A percentile compares a stretch with the other conserved stretches of the same genome.
phyloP scores from a whole-genome alignment of 2,888 invertebrate species.

The Zelleria hepariella region DNA sequence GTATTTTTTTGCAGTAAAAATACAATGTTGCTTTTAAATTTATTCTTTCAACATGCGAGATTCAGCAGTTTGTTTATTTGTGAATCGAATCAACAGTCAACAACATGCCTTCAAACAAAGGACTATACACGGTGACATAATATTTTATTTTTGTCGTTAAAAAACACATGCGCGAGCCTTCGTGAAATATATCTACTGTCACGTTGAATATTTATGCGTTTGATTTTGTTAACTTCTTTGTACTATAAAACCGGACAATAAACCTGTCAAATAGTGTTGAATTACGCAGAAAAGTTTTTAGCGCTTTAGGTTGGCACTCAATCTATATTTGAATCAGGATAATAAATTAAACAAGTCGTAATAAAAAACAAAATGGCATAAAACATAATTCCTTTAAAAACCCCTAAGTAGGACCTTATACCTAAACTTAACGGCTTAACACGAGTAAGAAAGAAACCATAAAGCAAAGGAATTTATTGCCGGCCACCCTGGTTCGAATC shows the following conservation, averaged over 20 bases:
- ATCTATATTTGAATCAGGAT: too few species aligned
- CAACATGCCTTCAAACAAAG: background rate
- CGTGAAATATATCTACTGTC: background rate
- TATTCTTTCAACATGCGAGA: background rate
- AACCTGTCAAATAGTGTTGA: too few species aligned
- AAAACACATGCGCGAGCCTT: background rate
- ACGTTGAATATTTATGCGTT: background rate
- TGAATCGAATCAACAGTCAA: background rate
- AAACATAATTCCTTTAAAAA: background rate
- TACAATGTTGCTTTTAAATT: background rate
- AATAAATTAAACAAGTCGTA: background rate
- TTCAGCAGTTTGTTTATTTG: background rate
- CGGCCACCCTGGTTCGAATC: background rate
- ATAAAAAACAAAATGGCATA: background rate
- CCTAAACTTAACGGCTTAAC: background rate
- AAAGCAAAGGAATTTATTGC: slow-evolving; percentile 2
- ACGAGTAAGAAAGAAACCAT: background rate
- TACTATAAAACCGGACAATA: too few species aligned
- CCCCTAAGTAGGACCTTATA: background rate
- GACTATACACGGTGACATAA: background rate
- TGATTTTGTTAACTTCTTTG: too few species aligned
- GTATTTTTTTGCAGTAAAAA: too few species aligned
- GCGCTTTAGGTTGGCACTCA: too few species aligned
- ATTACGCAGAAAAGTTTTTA: too few species aligned
- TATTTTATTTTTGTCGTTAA: background rate